Evolutionary conservation across 2,113 vertebrate genomes (phyloP), one percentile per base, ranked within the genome.

Genomic region (Cyprinodon variegatus): DNA sequence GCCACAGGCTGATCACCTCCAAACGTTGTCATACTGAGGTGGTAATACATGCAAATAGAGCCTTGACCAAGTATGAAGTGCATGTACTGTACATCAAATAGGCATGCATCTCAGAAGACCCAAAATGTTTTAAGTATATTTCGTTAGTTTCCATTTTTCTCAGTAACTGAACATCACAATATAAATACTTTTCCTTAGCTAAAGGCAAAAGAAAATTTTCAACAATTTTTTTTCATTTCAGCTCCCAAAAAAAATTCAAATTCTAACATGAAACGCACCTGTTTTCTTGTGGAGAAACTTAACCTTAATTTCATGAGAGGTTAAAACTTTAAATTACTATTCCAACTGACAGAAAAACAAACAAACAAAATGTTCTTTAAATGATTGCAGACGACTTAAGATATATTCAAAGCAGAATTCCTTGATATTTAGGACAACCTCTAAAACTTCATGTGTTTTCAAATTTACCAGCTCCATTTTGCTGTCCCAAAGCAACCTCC

Each of bases 391-490:
- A 59, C 45, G 40, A 50, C 53, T 41, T 37, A 57, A 69, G 38
- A 64, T 2, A 64, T 64, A 4, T 46, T 14, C 43, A 37, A 29
- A 22, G 37, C 8, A 29, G 5, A 69, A 39, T 17, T 36, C 40
- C 3, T 20, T 37, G 10, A 43, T 37, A 67, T 48, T 45, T 66
- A 36, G 61, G 29, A 0, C 14, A 36, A 6, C 36, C 38, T 5
- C 15, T 14, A 39, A 8, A 14, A 2, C 36, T 39, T 17, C 5
- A 63, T 38, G 13, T 63, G 1, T n/a, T 20, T 4, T 4, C 20
- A 46, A 63, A 22, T 72, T 57, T 11, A 46, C 72, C 67, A 73
- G 65, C 14, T 43, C 59, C 77, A 83, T 75, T 63, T 60, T 45
- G 9, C 11, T 57, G 65, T 53, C 41, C 71, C n/a, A 48, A 66